Evolutionary conservation across 2,113 vertebrate genomes (phyloP).

Genomic region (Merops nubicus): DNA sequence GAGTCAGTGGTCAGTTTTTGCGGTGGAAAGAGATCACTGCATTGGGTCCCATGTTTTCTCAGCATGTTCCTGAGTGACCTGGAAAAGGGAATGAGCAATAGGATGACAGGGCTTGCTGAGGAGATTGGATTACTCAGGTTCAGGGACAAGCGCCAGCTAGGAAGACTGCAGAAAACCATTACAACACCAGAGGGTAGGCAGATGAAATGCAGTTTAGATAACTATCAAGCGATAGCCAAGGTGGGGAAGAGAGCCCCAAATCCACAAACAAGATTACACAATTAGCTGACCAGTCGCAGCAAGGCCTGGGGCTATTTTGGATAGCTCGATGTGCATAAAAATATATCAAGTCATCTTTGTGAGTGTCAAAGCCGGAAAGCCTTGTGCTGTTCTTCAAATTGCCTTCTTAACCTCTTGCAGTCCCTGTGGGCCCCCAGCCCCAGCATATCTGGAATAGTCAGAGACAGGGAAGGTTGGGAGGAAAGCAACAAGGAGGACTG

Average conservation of each 20-base stretch:
- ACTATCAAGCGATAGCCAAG: background rate
- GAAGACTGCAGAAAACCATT: background rate
- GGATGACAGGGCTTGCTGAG: background rate
- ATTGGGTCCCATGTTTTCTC: background rate
- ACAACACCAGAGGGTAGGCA: background rate
- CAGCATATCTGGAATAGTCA: background rate
- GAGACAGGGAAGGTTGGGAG: background rate
- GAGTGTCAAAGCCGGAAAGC: background rate
- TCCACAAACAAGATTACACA: background rate
- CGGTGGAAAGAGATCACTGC: background rate
- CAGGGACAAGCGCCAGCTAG: background rate
- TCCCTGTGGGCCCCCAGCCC: background rate
- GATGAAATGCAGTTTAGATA: slow-evolving; percentile 44
- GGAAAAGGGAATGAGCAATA: slow-evolving; percentile 15
- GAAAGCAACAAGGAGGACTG: background rate
- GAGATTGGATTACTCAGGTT: slow-evolving; percentile 30
- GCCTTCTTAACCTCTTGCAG: background rate
- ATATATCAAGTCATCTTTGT: background rate
- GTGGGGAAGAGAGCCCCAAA: background rate
- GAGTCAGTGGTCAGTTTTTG: background rate
- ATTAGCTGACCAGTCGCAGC: background rate
- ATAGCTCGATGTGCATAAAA: background rate
- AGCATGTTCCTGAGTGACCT: background rate
- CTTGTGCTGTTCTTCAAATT: background rate
- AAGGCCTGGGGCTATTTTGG: background rate